A percentile compares a stretch with the other conserved stretches of the same genome.
Conservation (phyloP, 2,888 invertebrate genomes). For the Falcaria lacertinaria region DNA sequence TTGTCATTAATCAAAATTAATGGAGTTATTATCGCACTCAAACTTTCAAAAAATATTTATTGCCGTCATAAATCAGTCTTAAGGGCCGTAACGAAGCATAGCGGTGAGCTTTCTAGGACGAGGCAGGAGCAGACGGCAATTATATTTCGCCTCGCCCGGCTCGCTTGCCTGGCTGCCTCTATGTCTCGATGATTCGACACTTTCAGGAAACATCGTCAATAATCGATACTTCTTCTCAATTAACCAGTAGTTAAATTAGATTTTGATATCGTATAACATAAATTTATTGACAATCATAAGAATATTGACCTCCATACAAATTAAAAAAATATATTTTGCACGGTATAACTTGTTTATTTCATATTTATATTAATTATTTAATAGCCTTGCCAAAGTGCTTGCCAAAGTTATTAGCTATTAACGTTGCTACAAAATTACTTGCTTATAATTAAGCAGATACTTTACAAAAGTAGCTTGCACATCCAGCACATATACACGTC, state of each 20-base stretch:
- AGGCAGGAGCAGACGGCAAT: constrained; percentile 46
- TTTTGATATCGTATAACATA: no score
- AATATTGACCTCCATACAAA: neutral
- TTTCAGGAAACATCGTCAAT: neutral
- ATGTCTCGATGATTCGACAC: constrained; percentile 2
- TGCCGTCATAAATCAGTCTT: constrained; percentile 72
- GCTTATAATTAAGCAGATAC: no score
- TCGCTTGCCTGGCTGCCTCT: constrained; percentile 8
- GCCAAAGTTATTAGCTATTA: neutral
- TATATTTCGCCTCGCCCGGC: constrained; percentile 22
- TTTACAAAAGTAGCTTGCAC: no score
- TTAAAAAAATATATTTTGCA: neutral
- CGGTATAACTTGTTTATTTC: neutral
- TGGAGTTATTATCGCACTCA: constrained; percentile 78
- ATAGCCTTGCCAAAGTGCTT: neutral
- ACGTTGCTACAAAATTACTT: neutral
- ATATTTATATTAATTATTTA: neutral
- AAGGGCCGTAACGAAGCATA: constrained; percentile 73
- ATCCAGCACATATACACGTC: no score
- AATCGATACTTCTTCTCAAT: no score
- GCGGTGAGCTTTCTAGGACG: constrained; percentile 72
- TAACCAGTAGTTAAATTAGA: no score
- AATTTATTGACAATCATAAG: neutral
- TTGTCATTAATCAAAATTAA: constrained; percentile 79
- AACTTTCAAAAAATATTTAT: constrained; percentile 79